These are phyloP conservation scores for Clistopyga incitator DNA, from an alignment of 2,888 invertebrate genomes.

Conservation along the genomic window DNA sequence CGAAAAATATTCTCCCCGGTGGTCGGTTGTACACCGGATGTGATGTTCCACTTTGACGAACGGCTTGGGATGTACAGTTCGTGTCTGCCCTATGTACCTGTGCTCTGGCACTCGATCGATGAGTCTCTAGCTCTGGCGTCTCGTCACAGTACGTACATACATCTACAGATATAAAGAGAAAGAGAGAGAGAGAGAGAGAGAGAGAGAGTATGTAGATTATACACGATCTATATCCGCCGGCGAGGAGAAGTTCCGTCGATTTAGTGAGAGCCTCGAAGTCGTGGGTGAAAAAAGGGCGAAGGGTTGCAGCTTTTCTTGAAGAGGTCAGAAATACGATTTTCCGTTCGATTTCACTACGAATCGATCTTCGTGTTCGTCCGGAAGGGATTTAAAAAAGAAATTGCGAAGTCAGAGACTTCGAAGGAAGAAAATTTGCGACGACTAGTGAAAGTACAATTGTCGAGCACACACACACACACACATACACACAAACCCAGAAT, in stretches of 20 bases:
- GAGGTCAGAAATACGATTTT: slow-evolving; percentile 52
- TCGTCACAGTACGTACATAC: slow-evolving; percentile 43
- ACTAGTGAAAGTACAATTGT: slow-evolving; percentile 59
- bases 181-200: slow-evolving; percentile 57
- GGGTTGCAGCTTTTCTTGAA: slow-evolving; percentile 12
- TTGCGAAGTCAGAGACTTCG: neutral
- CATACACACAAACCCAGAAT: slow-evolving; percentile 26
- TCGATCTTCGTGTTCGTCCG: slow-evolving; percentile 43
- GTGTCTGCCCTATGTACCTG: slow-evolving; percentile 34
- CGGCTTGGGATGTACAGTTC: slow-evolving; percentile 24
- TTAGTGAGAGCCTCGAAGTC: slow-evolving; percentile 18
- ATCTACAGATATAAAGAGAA: slow-evolving; percentile 23
- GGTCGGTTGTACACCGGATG: slow-evolving; percentile 42
- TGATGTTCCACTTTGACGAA: slow-evolving; percentile 53
- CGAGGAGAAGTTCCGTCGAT: slow-evolving; percentile 14
- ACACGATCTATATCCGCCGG: slow-evolving; percentile 1
- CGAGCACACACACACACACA: slow-evolving; percentile 37
- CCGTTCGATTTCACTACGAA: slow-evolving; percentile 53
- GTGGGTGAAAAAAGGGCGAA: slow-evolving; percentile 8
- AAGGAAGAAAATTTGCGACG: slow-evolving; percentile 52
- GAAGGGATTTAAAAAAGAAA: slow-evolving; percentile 53
- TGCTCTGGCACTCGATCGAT: slow-evolving; percentile 42
- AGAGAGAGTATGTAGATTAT: slow-evolving; percentile 55
- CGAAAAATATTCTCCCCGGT: neutral
- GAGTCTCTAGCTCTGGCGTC: slow-evolving; percentile 41